Conservation (phyloP, 2,888 invertebrate species). For the Polyommatus icarus region DNA sequence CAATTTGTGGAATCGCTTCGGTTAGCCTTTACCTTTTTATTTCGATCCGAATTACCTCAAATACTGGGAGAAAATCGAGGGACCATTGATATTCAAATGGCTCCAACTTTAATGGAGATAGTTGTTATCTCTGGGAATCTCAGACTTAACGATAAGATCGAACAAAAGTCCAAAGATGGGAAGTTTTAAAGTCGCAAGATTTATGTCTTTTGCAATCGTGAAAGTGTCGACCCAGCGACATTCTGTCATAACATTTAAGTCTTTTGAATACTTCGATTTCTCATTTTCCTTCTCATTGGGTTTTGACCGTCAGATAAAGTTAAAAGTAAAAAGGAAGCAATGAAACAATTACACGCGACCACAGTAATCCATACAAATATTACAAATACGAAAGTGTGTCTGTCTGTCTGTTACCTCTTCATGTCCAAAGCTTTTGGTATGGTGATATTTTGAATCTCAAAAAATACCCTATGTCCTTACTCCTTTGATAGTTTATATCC, state of each 20-base stretch:
- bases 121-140: conserved; percentile 15
- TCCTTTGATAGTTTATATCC: no score
- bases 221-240: conserved; percentile 4
- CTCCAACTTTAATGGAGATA: conserved; percentile 22
- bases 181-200: conserved; percentile 24
- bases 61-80: conserved; percentile 26
- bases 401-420: no score
- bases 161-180: conserved; percentile 24
- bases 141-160: conserved; percentile 27
- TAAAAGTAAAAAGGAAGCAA: not conserved
- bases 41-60: conserved; percentile 26
- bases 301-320: not conserved
- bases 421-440: no score
- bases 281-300: not conserved
- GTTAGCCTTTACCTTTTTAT: conserved; percentile 28
- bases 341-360: no score
- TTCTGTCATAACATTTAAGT: conserved; percentile 15
- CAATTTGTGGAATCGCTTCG: conserved; percentile 28
- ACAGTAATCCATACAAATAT: no score
- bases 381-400: no score
- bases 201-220: conserved; percentile 15
- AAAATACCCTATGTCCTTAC: no score
- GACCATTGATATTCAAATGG: conserved; percentile 28
- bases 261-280: not conserved
- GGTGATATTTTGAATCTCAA: no score